Evolutionary conservation across 2,888 invertebrate species (phyloP).

Genomic region (Dastarcus helophoroides): DNA sequence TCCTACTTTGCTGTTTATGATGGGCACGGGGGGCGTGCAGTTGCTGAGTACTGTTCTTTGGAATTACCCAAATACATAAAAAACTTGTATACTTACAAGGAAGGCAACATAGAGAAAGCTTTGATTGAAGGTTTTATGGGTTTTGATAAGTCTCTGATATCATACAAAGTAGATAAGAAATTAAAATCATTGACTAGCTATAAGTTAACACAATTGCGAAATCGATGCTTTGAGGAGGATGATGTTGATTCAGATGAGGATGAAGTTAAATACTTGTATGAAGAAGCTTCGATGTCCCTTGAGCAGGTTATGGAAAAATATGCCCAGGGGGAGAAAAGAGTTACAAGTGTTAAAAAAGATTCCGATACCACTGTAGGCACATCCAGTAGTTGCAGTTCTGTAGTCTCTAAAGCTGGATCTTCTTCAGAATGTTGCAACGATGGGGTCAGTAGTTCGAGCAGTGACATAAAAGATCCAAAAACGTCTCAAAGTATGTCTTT

Average conservation of each 20-base stretch:
- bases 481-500: too few relatives aligned
- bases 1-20: slow-evolving; percentile 96
- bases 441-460: slow-evolving; percentile 19
- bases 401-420: too few relatives aligned
- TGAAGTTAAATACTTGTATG: slow-evolving; percentile 67
- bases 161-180: slow-evolving; percentile 66
- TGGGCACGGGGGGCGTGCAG: slow-evolving; percentile 96
- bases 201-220: too few relatives aligned
- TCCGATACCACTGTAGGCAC: too few relatives aligned
- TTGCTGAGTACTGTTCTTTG: slow-evolving; percentile 79
- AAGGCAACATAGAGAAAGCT: slow-evolving; percentile 61
- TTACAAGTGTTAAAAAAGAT: too few relatives aligned
- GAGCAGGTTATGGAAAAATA: slow-evolving; percentile 79
- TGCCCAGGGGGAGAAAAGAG: too few relatives aligned
- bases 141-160: slow-evolving; percentile 75
- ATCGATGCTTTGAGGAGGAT: too few relatives aligned
- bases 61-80: slow-evolving; percentile 79
- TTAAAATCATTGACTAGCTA: too few relatives aligned
- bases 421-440: slow-evolving; percentile 9
- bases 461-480: slow-evolving; percentile 6
- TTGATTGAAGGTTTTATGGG: slow-evolving; percentile 78
- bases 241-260: slow-evolving; percentile 56
- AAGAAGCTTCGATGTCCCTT: slow-evolving; percentile 84
- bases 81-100: slow-evolving; percentile 59
- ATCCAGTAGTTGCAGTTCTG: too few relatives aligned